Conservation (phyloP, 1,140 invertebrate species). For the Probaryconus sp. region DNA sequence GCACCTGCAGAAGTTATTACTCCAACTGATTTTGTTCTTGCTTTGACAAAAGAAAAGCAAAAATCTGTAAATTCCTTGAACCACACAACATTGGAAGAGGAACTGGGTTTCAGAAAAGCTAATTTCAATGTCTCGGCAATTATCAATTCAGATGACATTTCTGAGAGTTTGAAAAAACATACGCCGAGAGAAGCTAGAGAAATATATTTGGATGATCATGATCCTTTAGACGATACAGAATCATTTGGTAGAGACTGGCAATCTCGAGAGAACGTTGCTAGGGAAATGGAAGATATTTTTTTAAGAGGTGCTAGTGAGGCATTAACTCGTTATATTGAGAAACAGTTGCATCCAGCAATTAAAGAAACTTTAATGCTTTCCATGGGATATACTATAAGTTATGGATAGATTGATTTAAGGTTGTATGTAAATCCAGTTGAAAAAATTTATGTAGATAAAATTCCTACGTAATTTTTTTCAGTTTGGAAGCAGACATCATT, state of each 20-base stretch:
- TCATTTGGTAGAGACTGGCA: slow-evolving; percentile 66
- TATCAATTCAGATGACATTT: slow-evolving; percentile 19
- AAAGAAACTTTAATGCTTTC: slow-evolving; percentile 90
- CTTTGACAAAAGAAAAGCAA: slow-evolving; percentile 35
- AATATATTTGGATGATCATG: slow-evolving; percentile 57
- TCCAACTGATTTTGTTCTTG: slow-evolving; percentile 51
- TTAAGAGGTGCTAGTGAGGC: slow-evolving; percentile 86
- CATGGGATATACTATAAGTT: slow-evolving; percentile 90
- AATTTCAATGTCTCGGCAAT: not conserved
- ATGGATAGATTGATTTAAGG: slow-evolving; percentile 81
- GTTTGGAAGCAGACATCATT: no score
- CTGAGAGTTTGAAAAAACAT: slow-evolving; percentile 14
- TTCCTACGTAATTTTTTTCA: no score
- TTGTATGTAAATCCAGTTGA: no score
- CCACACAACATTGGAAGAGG: slow-evolving; percentile 15
- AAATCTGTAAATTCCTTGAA: slow-evolving; percentile 21
- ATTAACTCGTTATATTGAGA: slow-evolving; percentile 89
- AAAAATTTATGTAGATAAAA: no score
- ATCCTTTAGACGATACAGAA: slow-evolving; percentile 46
- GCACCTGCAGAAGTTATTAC: slow-evolving; percentile 49
- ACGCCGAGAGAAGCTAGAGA: slow-evolving; percentile 56
- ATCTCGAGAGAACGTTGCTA: slow-evolving; percentile 81
- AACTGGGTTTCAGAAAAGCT: slow-evolving; percentile 5
- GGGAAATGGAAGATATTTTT: slow-evolving; percentile 90
- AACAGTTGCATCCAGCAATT: slow-evolving; percentile 88